Percentiles rank a stretch among this genome's conserved stretches.
Conservation (phyloP, 2,113 vertebrate genomes). For the Pipa parva region DNA sequence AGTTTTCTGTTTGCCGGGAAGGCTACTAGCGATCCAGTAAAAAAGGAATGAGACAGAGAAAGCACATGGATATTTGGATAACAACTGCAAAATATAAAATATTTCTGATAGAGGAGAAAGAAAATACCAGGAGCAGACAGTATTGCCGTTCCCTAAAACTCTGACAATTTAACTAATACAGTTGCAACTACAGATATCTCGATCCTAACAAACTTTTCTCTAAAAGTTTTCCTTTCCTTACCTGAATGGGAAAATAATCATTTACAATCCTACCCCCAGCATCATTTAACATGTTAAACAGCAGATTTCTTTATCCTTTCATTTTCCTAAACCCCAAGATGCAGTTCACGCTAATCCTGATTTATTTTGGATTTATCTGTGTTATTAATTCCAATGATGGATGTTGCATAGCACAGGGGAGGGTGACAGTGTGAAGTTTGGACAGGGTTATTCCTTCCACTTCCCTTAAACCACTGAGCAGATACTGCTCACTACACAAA, state of each 20-base stretch:
- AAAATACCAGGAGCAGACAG: too few species aligned
- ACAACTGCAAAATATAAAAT: too few species aligned
- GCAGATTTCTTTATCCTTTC: constrained; percentile 54
- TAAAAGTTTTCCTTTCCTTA: too few species aligned
- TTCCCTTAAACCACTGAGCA: constrained; percentile 24
- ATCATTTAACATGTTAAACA: constrained; percentile 33
- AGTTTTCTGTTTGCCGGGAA: too few species aligned
- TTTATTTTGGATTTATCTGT: constrained; percentile 76
- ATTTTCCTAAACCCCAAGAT: constrained; percentile 73
- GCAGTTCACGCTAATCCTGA: constrained; percentile 70
- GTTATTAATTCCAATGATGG: constrained; percentile 71
- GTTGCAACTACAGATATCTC: too few species aligned
- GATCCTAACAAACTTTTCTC: too few species aligned
- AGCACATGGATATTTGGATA: too few species aligned
- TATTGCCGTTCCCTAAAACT: too few species aligned
- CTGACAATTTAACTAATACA: too few species aligned
- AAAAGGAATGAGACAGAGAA: too few species aligned
- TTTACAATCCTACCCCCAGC: constrained; percentile 9
- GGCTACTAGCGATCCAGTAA: too few species aligned
- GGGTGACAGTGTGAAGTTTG: constrained; percentile 37
- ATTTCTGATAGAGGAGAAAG: too few species aligned
- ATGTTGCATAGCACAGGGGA: constrained; percentile 45
- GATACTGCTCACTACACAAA: constrained; percentile 16
- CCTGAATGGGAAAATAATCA: constrained; percentile 19
- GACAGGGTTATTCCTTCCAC: background rate